Percentiles rank a stretch among this genome's conserved stretches.
Evolutionary conservation across 1,140 invertebrate genomes (phyloP).

Genomic region (Drosophila bocqueti): DNA sequence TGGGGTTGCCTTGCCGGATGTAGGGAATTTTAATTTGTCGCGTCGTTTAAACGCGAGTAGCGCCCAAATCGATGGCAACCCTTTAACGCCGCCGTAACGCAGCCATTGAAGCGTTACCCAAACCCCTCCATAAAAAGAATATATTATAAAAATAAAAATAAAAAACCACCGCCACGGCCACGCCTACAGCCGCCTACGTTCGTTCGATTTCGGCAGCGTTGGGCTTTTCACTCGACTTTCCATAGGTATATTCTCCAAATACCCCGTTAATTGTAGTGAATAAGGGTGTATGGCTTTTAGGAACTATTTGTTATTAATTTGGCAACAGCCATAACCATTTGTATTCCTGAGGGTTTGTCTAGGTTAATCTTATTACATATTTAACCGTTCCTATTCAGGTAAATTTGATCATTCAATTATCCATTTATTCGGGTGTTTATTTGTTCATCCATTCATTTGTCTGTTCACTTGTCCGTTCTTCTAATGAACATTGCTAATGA

Average conservation of each 20-base stretch:
- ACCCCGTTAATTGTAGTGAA: background rate
- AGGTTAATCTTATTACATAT: background rate
- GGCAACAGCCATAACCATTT: too few species aligned
- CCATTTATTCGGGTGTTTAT: background rate
- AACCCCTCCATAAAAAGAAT: background rate
- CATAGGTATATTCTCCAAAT: background rate
- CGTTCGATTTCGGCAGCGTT: conserved; percentile 21
- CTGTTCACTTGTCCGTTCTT: too few species aligned
- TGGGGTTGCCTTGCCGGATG: conserved; percentile 55
- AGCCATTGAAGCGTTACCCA: conserved; percentile 72
- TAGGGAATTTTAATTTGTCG: conserved; percentile 84
- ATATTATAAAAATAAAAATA: conserved; percentile 1
- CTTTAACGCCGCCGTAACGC: conserved; percentile 61
- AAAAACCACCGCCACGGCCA: conserved; percentile 23
- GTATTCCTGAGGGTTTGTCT: too few species aligned
- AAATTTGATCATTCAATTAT: background rate
- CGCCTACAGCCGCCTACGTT: conserved; percentile 39
- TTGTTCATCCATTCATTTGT: background rate
- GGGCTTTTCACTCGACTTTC: conserved; percentile 9
- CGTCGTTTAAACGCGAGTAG: conserved; percentile 75
- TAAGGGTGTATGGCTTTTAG: background rate
- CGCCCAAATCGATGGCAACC: conserved; percentile 56
- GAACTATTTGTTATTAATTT: background rate
- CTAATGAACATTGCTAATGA: too few species aligned
- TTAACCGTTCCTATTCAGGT: background rate